Conservation (phyloP, 1,140 invertebrate species). For the Sesamia nonagrioides region DNA sequence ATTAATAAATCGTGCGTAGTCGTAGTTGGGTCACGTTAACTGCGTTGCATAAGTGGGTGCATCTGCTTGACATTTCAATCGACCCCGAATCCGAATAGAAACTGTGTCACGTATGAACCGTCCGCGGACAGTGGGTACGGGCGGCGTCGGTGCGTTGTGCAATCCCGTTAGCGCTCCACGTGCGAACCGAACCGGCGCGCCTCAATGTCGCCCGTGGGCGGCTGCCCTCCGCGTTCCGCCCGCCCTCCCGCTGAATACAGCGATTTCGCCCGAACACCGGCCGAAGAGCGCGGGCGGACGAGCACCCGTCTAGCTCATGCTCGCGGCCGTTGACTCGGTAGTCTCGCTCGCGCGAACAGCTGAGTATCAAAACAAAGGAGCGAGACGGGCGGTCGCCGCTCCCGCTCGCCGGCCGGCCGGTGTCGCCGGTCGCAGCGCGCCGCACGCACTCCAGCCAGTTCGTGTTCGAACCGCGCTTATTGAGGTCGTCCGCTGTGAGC, state of each 20-base stretch:
- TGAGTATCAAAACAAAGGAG: constrained; percentile 88
- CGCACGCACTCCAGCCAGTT: constrained; percentile 77
- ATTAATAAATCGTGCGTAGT: constrained; percentile 73
- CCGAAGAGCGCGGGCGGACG: constrained; percentile 60
- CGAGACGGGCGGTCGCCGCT: constrained; percentile 83
- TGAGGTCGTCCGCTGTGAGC: constrained; percentile 78
- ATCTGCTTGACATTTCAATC: constrained; percentile 87
- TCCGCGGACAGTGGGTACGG: constrained; percentile 59
- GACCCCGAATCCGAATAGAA: constrained; percentile 87
- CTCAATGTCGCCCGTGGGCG: constrained; percentile 83
- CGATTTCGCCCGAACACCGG: constrained; percentile 69
- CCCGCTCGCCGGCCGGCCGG: constrained; percentile 85
- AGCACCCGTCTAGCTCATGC: constrained; percentile 67
- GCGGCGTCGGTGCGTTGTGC: constrained; percentile 80
- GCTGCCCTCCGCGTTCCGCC: constrained; percentile 60
- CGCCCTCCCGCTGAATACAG: constrained; percentile 73
- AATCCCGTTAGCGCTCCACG: constrained; percentile 84
- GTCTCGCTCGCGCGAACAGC: constrained; percentile 81
- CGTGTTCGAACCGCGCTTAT: constrained; percentile 78
- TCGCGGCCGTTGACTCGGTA: constrained; percentile 40
- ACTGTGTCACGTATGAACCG: constrained; percentile 85
- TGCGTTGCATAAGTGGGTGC: constrained; percentile 85
- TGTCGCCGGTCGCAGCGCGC: constrained; percentile 65
- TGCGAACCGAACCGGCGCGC: constrained; percentile 78
- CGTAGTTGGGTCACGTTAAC: constrained; percentile 75